Conservation (phyloP, 2,888 invertebrate genomes). For the Panorpa germanica region DNA sequence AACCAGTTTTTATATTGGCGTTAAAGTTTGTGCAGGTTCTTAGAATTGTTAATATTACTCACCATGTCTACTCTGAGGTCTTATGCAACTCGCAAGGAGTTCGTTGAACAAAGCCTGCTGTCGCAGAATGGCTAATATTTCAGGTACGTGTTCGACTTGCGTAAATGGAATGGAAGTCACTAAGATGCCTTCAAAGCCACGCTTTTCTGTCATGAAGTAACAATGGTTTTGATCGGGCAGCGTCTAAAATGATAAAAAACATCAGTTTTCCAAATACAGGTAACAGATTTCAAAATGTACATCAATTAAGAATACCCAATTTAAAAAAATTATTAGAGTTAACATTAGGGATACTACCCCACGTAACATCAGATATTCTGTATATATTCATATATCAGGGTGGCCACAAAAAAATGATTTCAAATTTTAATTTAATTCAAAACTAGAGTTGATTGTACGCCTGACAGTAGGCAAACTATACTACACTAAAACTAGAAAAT, state of each 20-base stretch:
- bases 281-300: neutral
- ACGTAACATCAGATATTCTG: no score
- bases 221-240: slow-evolving; percentile 88
- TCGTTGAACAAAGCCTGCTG: slow-evolving; percentile 88
- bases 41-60: slow-evolving; percentile 14
- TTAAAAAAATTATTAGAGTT: neutral
- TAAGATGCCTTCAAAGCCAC: slow-evolving; percentile 52
- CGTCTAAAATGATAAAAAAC: slow-evolving; percentile 40
- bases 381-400: no score
- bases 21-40: no score
- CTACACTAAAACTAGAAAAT: no score
- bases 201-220: slow-evolving; percentile 78
- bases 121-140: slow-evolving; percentile 63
- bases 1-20: no score
- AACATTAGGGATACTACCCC: no score
- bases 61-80: slow-evolving; percentile 66
- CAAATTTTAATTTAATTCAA: no score
- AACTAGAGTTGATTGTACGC: no score
- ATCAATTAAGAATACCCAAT: neutral
- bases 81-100: slow-evolving; percentile 72
- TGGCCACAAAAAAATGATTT: no score
- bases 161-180: slow-evolving; percentile 67
- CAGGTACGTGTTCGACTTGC: slow-evolving; percentile 81
- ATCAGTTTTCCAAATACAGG: no score
- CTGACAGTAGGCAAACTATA: no score